Evolutionary conservation across 2,888 invertebrate species (phyloP), one percentile per base, ranked within the genome.

Genomic region (Oxytorus armatus): DNA sequence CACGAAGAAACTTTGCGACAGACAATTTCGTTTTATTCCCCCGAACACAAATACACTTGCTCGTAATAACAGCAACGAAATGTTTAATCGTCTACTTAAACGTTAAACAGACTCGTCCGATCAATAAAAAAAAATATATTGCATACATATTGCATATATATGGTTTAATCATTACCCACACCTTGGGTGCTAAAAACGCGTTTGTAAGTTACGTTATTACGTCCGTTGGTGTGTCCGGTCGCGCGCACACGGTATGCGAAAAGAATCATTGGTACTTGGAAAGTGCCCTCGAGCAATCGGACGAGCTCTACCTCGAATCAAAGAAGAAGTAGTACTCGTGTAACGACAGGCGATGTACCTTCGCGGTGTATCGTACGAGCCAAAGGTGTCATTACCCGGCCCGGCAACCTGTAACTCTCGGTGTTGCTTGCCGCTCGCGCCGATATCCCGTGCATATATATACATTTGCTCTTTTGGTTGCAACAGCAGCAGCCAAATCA

Each of bases 301-400:
- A n/a, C n/a, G n/a, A n/a, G n/a, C 3, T 36, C 39, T n/a, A n/a
- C 36, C 47, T 61, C 42, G 61, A 72, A 61, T 72, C 61, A 61
- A 72, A 72, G 72, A 61, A 51, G 16, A 72, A 72, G 72, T 51
- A 51, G 16, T 39, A 59, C 39, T 51, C 39, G 5, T n/a, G n/a
- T n/a, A 61, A 25, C 25, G 36, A 16, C 49, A 59, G 51, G 51
- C 18, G n/a, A 21, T 8, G 21, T 21, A 57, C 59, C 59, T 59
- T 23, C 14, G 49, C 36, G 16, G 21, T 69, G 72, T 72, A 72
- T 72, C 51, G 59, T 16, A 36, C 10, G 14, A 51, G 51, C 23
- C 61, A 72, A 39, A 63, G 61, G 72, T 72, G 72, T 72, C 72
- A 72, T 72, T 72, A 72, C 23, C 51, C 11, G n/a, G 21, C 33